Evolutionary conservation across 1,140 invertebrate genomes (phyloP).

Genomic region (Lasioglossum albipes): DNA sequence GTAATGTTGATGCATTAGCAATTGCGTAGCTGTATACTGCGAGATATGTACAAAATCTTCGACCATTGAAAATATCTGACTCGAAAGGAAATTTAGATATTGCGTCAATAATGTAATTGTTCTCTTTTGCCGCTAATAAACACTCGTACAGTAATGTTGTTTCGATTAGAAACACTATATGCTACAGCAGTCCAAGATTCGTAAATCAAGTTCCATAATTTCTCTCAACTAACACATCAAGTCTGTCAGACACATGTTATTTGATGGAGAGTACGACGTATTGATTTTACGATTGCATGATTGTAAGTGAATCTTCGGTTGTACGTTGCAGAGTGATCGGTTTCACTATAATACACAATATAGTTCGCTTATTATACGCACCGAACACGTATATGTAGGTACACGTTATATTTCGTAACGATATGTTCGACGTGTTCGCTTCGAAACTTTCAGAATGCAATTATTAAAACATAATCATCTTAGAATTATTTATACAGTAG

Average conservation of each 20-base stretch:
- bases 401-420: constrained; percentile 15
- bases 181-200: constrained; percentile 1
- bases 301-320: not conserved
- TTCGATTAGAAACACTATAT: not conserved
- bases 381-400: constrained; percentile 18
- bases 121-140: not conserved
- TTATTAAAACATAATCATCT: constrained; percentile 18
- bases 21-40: not conserved
- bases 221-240: not conserved
- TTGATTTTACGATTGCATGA: not conserved
- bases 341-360: not conserved
- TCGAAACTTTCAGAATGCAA: constrained; percentile 32
- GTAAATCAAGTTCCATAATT: constrained; percentile 7
- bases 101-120: not conserved
- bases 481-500: constrained; percentile 47
- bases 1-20: not conserved
- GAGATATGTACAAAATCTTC: not conserved
- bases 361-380: not conserved
- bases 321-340: not conserved
- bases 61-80: not conserved
- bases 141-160: not conserved
- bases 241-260: not conserved
- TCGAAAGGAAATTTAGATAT: not conserved
- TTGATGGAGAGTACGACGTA: no score
- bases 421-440: constrained; percentile 37